These are phyloP conservation scores for Micrasema minimum DNA, from an alignment of 1,140 invertebrate genomes.

Conservation along the genomic window DNA sequence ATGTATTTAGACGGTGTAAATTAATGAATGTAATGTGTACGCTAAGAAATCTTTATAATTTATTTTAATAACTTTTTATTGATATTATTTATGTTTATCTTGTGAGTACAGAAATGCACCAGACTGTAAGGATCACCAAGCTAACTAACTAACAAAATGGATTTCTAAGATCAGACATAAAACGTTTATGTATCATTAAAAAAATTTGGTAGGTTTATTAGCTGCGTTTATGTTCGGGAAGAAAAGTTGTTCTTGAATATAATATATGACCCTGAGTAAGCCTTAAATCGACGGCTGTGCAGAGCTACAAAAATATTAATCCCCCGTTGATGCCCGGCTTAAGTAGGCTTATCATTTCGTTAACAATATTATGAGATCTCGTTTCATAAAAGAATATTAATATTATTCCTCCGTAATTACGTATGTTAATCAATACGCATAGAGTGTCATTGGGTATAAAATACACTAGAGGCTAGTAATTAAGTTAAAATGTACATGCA, in stretches of 20 bases:
- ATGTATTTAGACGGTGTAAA: too few species aligned
- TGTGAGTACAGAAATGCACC: neutral
- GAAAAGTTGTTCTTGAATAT: conserved; percentile 36
- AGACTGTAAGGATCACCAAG: neutral
- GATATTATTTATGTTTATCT: neutral
- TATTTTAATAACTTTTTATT: neutral
- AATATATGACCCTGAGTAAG: conserved; percentile 13
- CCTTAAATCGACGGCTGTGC: neutral
- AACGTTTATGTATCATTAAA: conserved; percentile 4
- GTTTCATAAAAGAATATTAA: neutral
- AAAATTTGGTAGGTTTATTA: too few species aligned
- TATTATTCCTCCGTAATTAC: neutral
- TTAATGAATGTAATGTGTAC: too few species aligned
- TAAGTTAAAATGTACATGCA: too few species aligned
- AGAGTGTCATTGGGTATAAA: neutral
- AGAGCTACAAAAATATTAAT: neutral
- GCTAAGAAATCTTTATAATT: neutral
- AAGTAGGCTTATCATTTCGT: conserved; percentile 1
- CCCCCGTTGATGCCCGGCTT: too few species aligned
- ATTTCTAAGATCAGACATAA: neutral
- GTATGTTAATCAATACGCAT: neutral
- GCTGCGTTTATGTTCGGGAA: conserved; percentile 6
- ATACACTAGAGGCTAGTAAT: neutral
- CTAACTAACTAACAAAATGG: neutral
- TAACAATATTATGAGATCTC: conserved; percentile 1